Evolutionary conservation across 2,797 vertebrate species (phyloP).

Genomic region (Paedocypris micromegethes): DNA sequence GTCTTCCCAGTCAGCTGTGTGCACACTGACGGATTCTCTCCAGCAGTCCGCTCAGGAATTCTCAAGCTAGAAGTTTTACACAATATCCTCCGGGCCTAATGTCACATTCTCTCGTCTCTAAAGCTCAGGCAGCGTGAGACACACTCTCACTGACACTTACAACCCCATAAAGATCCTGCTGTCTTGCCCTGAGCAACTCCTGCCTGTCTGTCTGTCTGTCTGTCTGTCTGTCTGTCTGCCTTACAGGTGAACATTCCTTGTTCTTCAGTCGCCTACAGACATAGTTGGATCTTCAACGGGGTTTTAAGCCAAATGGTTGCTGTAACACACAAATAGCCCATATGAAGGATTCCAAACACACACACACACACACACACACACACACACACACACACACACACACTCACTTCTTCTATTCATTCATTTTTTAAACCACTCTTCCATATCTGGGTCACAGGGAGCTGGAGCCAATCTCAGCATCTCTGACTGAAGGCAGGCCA

Average conservation of each 20-base stretch:
- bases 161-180: constrained; percentile 21
- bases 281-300: constrained; percentile 11
- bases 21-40: constrained; percentile 8
- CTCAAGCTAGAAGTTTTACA: constrained; percentile 27
- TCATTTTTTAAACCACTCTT: too few species aligned
- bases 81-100: constrained; percentile 24
- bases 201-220: constrained; percentile 12
- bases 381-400: too few species aligned
- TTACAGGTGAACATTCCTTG: constrained; percentile 16
- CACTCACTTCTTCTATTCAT: too few species aligned
- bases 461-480: too few species aligned
- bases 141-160: constrained; percentile 10
- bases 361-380: background rate
- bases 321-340: constrained; percentile 1
- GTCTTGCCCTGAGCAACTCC: constrained; percentile 21
- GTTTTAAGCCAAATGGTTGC: background rate
- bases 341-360: background rate
- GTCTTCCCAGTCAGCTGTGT: background rate
- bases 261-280: constrained; percentile 14
- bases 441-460: too few species aligned
- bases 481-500: too few species aligned
- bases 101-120: constrained; percentile 30
- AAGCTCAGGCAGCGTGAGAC: constrained; percentile 26
- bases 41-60: constrained; percentile 13
- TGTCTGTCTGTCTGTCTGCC: constrained; percentile 14